Percentiles rank a stretch among this genome's conserved stretches.
phyloP scores from a whole-genome alignment of 2,888 invertebrate species.

The Augiades crinisus region DNA sequence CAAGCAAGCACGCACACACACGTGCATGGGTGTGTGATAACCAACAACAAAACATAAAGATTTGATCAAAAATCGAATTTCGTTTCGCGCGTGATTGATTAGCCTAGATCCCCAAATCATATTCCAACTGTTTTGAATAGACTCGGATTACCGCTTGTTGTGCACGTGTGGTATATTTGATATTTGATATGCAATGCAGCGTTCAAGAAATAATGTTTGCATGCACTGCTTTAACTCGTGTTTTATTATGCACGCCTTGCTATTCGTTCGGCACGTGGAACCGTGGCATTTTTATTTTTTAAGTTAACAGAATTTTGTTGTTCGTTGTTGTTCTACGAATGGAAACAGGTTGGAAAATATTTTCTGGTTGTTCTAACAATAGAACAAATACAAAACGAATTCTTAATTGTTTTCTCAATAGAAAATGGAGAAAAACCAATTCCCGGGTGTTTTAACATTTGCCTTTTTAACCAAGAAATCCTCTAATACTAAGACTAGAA shows the following conservation, averaged over 20 bases:
- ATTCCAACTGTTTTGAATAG: not conserved
- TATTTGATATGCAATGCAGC: constrained; percentile 1
- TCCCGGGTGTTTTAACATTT: too few relatives aligned
- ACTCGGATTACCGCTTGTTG: not conserved
- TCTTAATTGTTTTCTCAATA: not conserved
- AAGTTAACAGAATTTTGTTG: not conserved
- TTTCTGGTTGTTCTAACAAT: too few relatives aligned
- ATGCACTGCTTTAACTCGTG: not conserved
- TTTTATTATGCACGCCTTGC: constrained; percentile 5
- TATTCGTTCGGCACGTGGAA: not conserved
- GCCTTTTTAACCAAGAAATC: too few relatives aligned
- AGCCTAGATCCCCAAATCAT: not conserved
- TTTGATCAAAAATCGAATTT: too few relatives aligned
- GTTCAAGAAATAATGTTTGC: not conserved
- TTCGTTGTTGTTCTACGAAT: not conserved
- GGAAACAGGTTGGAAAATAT: not conserved
- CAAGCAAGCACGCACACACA: too few relatives aligned
- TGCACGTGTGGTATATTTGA: not conserved
- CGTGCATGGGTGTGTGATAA: too few relatives aligned
- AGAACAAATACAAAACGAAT: not conserved
- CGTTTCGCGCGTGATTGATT: too few relatives aligned
- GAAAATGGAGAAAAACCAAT: too few relatives aligned
- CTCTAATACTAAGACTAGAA: too few relatives aligned
- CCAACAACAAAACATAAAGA: too few relatives aligned
- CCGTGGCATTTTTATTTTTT: too few relatives aligned